Base-by-base conservation (phyloP, 1,140 invertebrate genomes). In the Papilio xuthus region DNA sequence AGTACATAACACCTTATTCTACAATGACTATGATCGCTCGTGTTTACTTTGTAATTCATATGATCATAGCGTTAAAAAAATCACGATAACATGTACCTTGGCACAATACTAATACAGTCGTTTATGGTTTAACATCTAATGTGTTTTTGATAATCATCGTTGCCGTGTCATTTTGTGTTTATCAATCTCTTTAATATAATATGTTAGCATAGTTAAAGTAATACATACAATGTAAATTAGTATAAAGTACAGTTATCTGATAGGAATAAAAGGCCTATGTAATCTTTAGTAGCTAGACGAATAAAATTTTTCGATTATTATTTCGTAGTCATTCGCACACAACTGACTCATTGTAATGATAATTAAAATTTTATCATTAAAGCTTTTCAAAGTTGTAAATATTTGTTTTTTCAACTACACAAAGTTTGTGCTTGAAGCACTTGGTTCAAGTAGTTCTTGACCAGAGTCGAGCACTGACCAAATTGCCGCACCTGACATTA, bases 221-320 rank as follows among this genome's bases (percentile, higher is more conserved):
- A 60, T 60, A 60, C 56, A 60, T 60, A 60, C 56, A 60, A 60
- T 60, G 56, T 26, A 13, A 60, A 60, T 60, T 60, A 26, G 56
- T 13, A 60, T 18, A 60, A 60, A 26, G 56, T 60, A 28, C 23
- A 3, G 9, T 60, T 60, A 60, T 60, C 56, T 60, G 56, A 60
- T 60, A 60, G 56, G n/a, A 20, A 53, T 20, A 18, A n/a, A 4
- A 53, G n/a, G 50, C 50, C 50, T 53, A 20, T 53, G 9, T 53
- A 47, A 60, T 26, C 23, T 60, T 6, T 26, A 60, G 9, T 0
- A 60, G 56, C 12, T 60, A 60, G 23, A 60, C 53, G 23, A 23
- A 20, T n/a, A 13, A 60, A 26, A 60, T 10, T 12, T 23, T 28
- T 4, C 23, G 13, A 28, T 67, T 37, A 4, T 28, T 67, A 28